Evolutionary conservation across 2,797 vertebrate genomes (phyloP).

Genomic region (Oreochromis mossambicus): DNA sequence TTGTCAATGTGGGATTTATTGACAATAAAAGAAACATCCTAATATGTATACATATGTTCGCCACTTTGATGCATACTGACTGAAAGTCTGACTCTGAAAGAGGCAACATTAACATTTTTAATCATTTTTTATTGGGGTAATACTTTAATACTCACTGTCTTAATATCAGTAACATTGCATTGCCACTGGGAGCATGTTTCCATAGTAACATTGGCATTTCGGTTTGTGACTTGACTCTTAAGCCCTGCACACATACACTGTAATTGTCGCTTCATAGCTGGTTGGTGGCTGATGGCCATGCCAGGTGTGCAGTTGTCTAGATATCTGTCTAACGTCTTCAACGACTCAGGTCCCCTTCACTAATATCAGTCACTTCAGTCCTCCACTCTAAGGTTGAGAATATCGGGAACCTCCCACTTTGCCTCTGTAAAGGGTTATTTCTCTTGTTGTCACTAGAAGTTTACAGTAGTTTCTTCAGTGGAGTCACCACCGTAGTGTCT

Average conservation of each 20-base stretch:
- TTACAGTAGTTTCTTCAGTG: rapidly evolving
- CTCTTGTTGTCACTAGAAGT: not conserved
- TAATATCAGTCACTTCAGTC: not conserved
- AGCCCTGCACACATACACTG: not conserved
- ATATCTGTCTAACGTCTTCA: too few species aligned
- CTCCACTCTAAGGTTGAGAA: not conserved
- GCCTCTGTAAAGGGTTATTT: not conserved
- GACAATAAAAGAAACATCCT: not conserved
- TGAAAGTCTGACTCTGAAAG: not conserved
- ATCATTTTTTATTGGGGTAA: rapidly evolving
- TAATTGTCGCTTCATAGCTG: not conserved
- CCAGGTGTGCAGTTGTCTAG: not conserved
- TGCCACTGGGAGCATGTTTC: not conserved
- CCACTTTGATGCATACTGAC: not conserved
- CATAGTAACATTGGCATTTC: not conserved
- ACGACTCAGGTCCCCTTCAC: not conserved
- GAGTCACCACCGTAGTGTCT: rapidly evolving
- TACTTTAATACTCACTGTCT: not conserved
- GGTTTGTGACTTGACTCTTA: not conserved
- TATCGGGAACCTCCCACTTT: not conserved
- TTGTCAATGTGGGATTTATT: not conserved
- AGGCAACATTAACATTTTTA: not conserved
- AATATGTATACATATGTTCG: not conserved
- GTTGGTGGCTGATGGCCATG: not conserved
- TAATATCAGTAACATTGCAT: not conserved